phyloP scores from a whole-genome alignment of 1,140 invertebrate species.

The Eumeta japonica region DNA sequence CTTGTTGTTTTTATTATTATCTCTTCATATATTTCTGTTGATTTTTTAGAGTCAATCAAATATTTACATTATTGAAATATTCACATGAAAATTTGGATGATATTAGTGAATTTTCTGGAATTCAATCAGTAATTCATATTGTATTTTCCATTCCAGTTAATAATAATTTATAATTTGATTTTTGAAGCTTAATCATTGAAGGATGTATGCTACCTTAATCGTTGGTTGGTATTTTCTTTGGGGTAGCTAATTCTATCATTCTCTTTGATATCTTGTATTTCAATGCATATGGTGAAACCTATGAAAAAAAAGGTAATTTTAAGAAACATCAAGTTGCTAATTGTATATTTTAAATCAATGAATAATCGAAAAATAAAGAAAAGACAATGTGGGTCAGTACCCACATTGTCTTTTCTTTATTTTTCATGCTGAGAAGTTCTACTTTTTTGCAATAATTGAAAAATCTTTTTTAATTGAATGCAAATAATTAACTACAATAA shows the following conservation, averaged over 20 bases:
- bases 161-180: not conserved
- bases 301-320: slow-evolving; percentile 6
- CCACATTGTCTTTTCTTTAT: too few species aligned
- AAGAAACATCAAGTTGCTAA: not conserved
- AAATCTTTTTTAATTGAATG: too few species aligned
- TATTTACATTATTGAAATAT: not conserved
- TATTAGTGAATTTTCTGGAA: too few species aligned
- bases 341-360: not conserved
- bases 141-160: not conserved
- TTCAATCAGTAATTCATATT: not conserved
- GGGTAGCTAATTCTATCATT: slow-evolving; percentile 38
- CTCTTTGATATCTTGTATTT: slow-evolving; percentile 40
- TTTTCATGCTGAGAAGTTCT: too few species aligned
- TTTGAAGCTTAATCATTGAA: not conserved
- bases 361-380: too few species aligned
- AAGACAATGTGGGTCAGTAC: too few species aligned
- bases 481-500: too few species aligned
- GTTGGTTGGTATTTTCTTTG: slow-evolving; percentile 26
- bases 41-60: not conserved
- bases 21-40: too few species aligned
- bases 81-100: too few species aligned
- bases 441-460: too few species aligned
- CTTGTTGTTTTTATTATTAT: too few species aligned
- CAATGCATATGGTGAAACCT: slow-evolving; percentile 35
- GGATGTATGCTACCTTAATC: too few species aligned